phyloP scores from a whole-genome alignment of 2,113 vertebrate species.

The Odocoileus virginianus region DNA sequence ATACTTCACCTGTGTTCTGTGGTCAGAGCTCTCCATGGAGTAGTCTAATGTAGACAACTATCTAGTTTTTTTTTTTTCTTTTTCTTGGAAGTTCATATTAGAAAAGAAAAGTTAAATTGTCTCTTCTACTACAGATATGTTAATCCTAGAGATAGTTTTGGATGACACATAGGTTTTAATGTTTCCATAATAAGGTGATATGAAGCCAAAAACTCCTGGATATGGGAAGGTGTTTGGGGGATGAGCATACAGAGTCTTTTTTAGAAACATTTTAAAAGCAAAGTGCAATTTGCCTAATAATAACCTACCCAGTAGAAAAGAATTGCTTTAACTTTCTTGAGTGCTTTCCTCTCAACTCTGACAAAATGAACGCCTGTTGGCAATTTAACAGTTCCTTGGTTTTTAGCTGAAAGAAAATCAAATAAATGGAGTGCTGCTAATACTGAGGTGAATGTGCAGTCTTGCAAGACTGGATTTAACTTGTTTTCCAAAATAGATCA shows the following conservation, averaged over 20 bases:
- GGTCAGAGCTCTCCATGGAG: neutral
- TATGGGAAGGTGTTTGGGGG: neutral
- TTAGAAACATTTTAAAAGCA: slow-evolving; percentile 20
- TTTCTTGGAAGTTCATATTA: neutral
- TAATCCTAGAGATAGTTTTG: neutral
- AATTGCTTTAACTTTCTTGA: slow-evolving; percentile 41
- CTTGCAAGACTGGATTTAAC: slow-evolving; percentile 14
- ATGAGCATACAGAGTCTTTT: neutral
- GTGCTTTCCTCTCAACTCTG: slow-evolving; percentile 44
- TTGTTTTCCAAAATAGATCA: slow-evolving; percentile 36
- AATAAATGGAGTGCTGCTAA: neutral
- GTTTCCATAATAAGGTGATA: neutral
- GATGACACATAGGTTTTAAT: neutral
- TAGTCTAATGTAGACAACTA: neutral
- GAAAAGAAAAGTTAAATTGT: neutral
- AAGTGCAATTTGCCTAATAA: slow-evolving; percentile 27
- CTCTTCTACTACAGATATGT: neutral
- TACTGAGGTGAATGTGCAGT: slow-evolving; percentile 1
- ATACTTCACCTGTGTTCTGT: neutral
- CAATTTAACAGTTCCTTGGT: slow-evolving; percentile 49
- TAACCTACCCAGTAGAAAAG: neutral
- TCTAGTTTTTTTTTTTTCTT: neutral
- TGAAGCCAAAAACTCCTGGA: neutral
- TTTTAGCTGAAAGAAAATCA: slow-evolving; percentile 40
- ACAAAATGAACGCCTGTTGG: slow-evolving; percentile 38